Percentiles rank a stretch among this genome's conserved stretches.
These are phyloP conservation scores for Spheniscus humboldti DNA, from an alignment of 2,797 vertebrate species.

Conservation along the genomic window DNA sequence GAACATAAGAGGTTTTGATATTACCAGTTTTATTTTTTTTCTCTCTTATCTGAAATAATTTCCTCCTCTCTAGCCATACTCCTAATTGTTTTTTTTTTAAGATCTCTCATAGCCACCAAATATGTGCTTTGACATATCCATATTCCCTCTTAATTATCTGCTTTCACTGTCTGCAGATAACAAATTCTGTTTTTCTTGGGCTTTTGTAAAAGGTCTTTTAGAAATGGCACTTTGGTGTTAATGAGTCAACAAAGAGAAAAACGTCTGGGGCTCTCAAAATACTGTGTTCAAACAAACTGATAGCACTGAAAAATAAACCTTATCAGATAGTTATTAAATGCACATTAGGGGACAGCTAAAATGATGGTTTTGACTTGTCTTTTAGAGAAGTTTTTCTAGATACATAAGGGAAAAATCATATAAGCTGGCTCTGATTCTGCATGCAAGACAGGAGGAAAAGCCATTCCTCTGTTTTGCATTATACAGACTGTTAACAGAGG, in stretches of 20 bases:
- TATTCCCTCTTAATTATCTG: constrained; percentile 4
- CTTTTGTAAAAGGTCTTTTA: neutral
- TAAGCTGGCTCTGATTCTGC: neutral
- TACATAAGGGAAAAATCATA: neutral
- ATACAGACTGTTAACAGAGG: neutral
- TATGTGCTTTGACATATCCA: neutral
- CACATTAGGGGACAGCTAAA: neutral
- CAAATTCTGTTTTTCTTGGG: neutral
- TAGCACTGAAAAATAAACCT: neutral
- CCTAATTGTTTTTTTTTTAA: neutral
- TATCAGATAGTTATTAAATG: neutral
- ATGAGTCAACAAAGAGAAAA: constrained; percentile 35
- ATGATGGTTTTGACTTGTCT: neutral
- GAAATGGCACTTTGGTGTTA: constrained; percentile 15
- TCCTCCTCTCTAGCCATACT: neutral
- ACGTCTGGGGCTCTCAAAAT: neutral
- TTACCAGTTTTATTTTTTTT: neutral
- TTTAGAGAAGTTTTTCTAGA: neutral
- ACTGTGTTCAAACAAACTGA: neutral
- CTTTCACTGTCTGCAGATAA: neutral
- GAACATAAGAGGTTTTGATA: neutral
- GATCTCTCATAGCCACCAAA: neutral
- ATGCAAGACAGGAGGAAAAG: neutral
- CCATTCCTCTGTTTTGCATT: neutral
- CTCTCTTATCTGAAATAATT: neutral